A percentile compares a stretch with the other conserved stretches of the same genome.
Evolutionary conservation across 2,797 vertebrate genomes (phyloP).

Genomic region (Typhlichthys eigenmanni): DNA sequence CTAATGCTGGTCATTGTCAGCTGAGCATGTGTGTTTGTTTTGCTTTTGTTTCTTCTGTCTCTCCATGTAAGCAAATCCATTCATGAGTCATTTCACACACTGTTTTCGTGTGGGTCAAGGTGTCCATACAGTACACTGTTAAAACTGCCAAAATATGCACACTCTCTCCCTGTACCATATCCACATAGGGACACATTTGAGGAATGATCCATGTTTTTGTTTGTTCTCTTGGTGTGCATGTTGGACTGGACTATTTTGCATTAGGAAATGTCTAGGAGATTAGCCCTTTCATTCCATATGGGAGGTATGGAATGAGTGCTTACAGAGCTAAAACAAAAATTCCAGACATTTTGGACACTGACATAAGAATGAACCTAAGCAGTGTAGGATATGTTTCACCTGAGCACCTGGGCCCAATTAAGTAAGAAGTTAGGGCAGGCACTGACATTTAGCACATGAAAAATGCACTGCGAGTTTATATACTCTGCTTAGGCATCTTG

Average conservation of each 20-base stretch:
- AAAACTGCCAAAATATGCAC: too few species aligned
- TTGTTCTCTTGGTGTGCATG: conserved; percentile 29
- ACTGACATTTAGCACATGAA: too few species aligned
- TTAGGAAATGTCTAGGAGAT: conserved; percentile 56
- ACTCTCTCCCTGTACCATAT: too few species aligned
- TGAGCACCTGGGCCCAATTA: neutral
- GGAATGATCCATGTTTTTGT: conserved; percentile 18
- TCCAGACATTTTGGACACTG: conserved; percentile 60
- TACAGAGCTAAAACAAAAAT: conserved; percentile 78
- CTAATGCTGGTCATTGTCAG: conserved; percentile 50
- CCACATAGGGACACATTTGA: conserved; percentile 2
- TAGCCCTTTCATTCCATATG: conserved; percentile 66
- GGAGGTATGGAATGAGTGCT: conserved; percentile 44
- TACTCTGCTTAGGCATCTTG: neutral
- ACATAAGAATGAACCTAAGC: conserved; percentile 56
- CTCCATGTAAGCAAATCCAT: too few species aligned
- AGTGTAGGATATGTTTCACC: conserved; percentile 14
- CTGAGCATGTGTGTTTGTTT: conserved; percentile 32
- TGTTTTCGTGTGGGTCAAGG: too few species aligned
- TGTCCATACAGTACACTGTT: too few species aligned
- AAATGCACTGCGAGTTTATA: neutral
- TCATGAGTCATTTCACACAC: too few species aligned
- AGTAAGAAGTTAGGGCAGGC: too few species aligned
- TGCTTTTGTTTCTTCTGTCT: conserved; percentile 8
- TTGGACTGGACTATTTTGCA: conserved; percentile 53